Conservation (phyloP, 2,113 vertebrate genomes). For the Sylvia atricapilla region DNA sequence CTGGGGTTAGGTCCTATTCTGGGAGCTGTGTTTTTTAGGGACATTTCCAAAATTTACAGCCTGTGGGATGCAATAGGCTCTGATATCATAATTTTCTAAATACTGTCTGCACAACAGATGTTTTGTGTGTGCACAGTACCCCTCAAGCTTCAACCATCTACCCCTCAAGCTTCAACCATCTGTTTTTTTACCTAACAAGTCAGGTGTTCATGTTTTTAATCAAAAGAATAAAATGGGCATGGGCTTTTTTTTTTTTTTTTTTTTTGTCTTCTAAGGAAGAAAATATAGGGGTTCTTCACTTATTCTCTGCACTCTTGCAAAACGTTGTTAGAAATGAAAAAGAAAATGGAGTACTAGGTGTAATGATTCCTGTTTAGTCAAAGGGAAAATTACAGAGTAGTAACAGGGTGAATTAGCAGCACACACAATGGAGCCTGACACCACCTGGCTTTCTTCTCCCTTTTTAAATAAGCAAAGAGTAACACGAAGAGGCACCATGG, state of each 20-base stretch:
- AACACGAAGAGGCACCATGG: constrained; percentile 6
- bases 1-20: not conserved
- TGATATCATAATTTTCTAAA: not conserved
- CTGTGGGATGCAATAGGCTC: not conserved
- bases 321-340: not conserved
- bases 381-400: constrained; percentile 1
- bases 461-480: constrained; percentile 8
- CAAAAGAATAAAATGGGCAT: not conserved
- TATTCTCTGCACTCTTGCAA: not conserved
- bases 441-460: not conserved
- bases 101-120: not conserved
- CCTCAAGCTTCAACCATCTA: not conserved
- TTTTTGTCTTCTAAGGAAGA: not conserved
- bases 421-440: not conserved
- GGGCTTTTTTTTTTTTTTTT: not conserved
- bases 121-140: not conserved
- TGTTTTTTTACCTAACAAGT: not conserved
- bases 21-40: not conserved
- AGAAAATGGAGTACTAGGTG: not conserved
- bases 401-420: constrained; percentile 12
- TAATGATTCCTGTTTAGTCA: not conserved
- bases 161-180: not conserved
- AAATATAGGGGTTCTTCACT: not conserved
- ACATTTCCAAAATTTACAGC: not conserved
- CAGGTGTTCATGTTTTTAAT: not conserved